These are phyloP conservation scores for Daphoenositta chrysoptera DNA, from an alignment of 2,113 vertebrate genomes.

Conservation along the genomic window DNA sequence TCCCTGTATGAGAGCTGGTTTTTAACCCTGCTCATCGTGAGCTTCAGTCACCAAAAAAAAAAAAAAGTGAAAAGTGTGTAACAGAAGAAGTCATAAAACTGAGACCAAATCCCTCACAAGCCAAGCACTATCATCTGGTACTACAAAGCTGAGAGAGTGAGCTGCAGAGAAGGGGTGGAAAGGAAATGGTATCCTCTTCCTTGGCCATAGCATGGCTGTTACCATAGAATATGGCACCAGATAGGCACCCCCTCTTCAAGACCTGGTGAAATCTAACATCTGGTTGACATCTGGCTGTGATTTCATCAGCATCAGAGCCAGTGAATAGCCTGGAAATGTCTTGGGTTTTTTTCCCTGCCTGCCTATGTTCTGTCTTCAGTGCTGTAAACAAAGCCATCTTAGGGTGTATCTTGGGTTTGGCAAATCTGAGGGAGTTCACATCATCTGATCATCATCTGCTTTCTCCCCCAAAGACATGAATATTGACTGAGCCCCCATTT, in stretches of 20 bases:
- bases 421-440: neutral
- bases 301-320: neutral
- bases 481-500: neutral
- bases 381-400: constrained; percentile 6
- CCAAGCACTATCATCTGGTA: rapidly evolving
- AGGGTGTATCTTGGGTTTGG: neutral
- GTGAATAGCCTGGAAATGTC: neutral
- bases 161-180: neutral
- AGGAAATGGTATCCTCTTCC: neutral
- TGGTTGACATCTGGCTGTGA: constrained; percentile 31
- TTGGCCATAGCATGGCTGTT: neutral
- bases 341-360: neutral
- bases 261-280: neutral
- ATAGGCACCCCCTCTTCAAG: neutral
- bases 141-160: neutral
- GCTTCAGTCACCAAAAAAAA: neutral
- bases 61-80: neutral
- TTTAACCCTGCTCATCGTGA: neutral
- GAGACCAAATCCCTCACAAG: neutral
- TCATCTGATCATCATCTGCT: neutral
- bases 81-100: neutral
- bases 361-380: neutral
- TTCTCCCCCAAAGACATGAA: neutral
- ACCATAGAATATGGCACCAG: neutral
- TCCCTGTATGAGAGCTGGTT: neutral